Evolutionary conservation across 92 coral and sea anemone species (phyloP), one percentile per base, ranked within the genome.

Genomic region (Plumapathes pennacea): DNA sequence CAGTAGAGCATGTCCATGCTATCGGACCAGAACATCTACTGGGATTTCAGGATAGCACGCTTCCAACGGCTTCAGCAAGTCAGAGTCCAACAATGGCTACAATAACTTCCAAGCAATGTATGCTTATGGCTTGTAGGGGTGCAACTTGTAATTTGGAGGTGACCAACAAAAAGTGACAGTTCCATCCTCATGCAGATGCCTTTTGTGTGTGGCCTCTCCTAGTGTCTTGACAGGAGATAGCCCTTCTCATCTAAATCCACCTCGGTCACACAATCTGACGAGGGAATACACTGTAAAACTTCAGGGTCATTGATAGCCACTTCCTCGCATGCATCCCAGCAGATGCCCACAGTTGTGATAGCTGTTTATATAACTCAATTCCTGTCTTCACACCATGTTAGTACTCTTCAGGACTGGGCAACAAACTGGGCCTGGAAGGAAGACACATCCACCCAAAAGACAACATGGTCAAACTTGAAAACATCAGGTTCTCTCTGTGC

Each of bases 261-360:
- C 5, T 71, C 85, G 12, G 81, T 25, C 23, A 74, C 91, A 43
- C 83, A 43, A 10, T 85, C 85, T 6, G 67, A 54, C 15, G 33
- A 17, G 23, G 76, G 78, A 11, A 77, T 59, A 45, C 44, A 52
- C 55, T 44, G 36, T n/a, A n/a, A 32, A 38, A 74, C 73, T 13
- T 45, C 42, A 0, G 62, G 45, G 2, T 50, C 50, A 40, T 68
- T 82, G 79, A 80, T 26, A 82, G 36, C 84, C 84, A 68, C 48
- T 76, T 76, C 3, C 72, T 50, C 6, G 79, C 52, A 27, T 51
- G 38, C 84, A 82, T 75, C 30, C 83, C 73, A 6, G 84, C 84
- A 10, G 41, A 20, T 15, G 31, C 26, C 62, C 72, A 78, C 25
- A 70, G 36, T 33, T 62, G 31, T 2, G 47, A 52, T 37, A 71